These are phyloP conservation scores for Phalacrocorax aristotelis DNA, from an alignment of 2,113 vertebrate species.

Conservation along the genomic window DNA sequence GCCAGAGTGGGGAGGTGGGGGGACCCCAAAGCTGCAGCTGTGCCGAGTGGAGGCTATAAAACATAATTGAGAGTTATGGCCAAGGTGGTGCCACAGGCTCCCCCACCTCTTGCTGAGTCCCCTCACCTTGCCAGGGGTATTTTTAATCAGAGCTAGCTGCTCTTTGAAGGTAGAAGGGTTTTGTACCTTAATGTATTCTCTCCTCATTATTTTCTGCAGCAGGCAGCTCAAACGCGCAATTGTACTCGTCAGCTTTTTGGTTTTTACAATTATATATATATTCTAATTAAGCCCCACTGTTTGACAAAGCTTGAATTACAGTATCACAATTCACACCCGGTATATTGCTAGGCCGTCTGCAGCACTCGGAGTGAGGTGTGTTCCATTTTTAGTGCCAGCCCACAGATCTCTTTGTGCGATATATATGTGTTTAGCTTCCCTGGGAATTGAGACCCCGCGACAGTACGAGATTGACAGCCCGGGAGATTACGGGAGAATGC, in stretches of 20 bases:
- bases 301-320: slow-evolving; percentile 71
- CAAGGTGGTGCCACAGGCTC: background rate
- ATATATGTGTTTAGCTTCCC: slow-evolving; percentile 22
- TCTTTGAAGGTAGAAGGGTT: slow-evolving; percentile 50
- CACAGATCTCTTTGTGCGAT: slow-evolving; percentile 24
- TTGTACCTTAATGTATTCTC: slow-evolving; percentile 46
- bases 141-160: slow-evolving; percentile 45
- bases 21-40: background rate
- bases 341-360: slow-evolving; percentile 30
- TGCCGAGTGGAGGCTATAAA: background rate
- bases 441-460: slow-evolving; percentile 18
- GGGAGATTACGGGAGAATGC: slow-evolving; percentile 25
- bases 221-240: slow-evolving; percentile 55
- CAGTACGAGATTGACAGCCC: slow-evolving; percentile 8
- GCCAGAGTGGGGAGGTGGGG: background rate
- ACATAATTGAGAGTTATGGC: background rate
- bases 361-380: slow-evolving; percentile 5
- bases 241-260: slow-evolving; percentile 49
- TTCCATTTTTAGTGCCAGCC: slow-evolving; percentile 31
- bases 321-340: slow-evolving; percentile 60
- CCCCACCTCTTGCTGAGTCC: background rate
- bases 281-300: slow-evolving; percentile 73
- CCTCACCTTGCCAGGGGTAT: background rate
- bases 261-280: slow-evolving; percentile 66
- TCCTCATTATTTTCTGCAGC: slow-evolving; percentile 65